Evolutionary conservation across 1,140 invertebrate genomes (phyloP).

Genomic region (Lerema accius): DNA sequence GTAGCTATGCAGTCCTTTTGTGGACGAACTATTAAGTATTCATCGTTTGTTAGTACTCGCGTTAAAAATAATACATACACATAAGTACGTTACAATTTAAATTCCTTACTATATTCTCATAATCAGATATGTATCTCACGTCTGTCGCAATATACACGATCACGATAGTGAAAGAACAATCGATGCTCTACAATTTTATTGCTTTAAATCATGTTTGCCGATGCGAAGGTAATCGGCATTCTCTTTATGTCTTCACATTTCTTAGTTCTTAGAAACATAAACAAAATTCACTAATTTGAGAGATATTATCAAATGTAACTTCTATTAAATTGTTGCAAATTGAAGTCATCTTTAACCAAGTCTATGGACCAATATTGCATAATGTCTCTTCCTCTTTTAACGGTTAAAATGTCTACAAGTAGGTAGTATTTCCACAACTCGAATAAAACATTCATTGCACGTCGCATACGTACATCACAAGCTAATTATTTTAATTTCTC

Average conservation of each 20-base stretch:
- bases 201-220: slow-evolving; percentile 34
- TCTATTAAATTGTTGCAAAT: not conserved
- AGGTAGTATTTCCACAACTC: slow-evolving; percentile 36
- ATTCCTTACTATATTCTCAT: slow-evolving; percentile 1
- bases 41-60: slow-evolving; percentile 51
- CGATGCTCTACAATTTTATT: slow-evolving; percentile 17
- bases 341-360: not conserved
- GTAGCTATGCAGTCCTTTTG: slow-evolving; percentile 59
- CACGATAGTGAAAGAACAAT: slow-evolving; percentile 35
- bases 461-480: slow-evolving; percentile 61
- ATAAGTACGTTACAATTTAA: slow-evolving; percentile 34
- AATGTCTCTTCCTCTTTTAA: not conserved
- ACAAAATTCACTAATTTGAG: too few species aligned
- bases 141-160: slow-evolving; percentile 30
- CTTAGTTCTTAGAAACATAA: too few species aligned
- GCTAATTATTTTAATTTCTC: slow-evolving; percentile 81
- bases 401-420: slow-evolving; percentile 10
- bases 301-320: too few species aligned
- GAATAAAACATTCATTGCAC: slow-evolving; percentile 59
- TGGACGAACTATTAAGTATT: slow-evolving; percentile 67
- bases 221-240: not conserved
- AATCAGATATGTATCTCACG: slow-evolving; percentile 37
- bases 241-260: too few species aligned
- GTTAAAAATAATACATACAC: slow-evolving; percentile 47
- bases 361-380: not conserved